A percentile compares a stretch with the other conserved stretches of the same genome.
These are phyloP conservation scores for Protomyctophum bolini DNA, from an alignment of 2,113 vertebrate genomes.

Conservation along the genomic window DNA sequence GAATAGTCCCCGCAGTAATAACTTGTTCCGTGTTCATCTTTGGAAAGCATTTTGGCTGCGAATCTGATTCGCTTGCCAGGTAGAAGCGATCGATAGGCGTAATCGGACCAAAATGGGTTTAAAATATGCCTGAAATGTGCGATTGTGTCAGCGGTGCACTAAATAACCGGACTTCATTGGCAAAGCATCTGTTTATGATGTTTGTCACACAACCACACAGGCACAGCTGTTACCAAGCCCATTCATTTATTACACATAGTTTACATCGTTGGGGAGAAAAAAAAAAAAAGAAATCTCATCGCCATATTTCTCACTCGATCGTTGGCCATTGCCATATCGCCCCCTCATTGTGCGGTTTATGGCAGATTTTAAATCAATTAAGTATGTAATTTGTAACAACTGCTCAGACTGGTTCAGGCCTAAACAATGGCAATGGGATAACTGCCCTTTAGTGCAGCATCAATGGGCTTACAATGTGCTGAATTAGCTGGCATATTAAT, in stretches of 20 bases:
- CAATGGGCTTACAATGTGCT: slow-evolving; percentile 99
- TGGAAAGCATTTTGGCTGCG: slow-evolving; percentile 43
- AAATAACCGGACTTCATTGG: slow-evolving; percentile 34
- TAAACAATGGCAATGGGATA: slow-evolving; percentile 97
- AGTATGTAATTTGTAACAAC: slow-evolving; percentile 99
- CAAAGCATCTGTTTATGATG: slow-evolving; percentile 50
- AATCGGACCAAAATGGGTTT: slow-evolving; percentile 38
- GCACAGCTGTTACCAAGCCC: slow-evolving; percentile 54
- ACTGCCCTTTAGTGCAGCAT: slow-evolving; percentile 98
- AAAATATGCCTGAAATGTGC: slow-evolving; percentile 40
- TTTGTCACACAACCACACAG: slow-evolving; percentile 46
- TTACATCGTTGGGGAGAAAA: slow-evolving; percentile 28
- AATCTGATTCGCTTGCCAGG: slow-evolving; percentile 28
- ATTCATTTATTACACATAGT: slow-evolving; percentile 58
- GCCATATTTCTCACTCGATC: slow-evolving; percentile 41
- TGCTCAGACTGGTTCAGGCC: slow-evolving; percentile 91
- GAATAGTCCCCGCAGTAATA: slow-evolving; percentile 46
- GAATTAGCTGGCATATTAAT: slow-evolving; percentile 99
- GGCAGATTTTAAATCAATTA: slow-evolving; percentile 88
- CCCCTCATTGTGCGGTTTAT: slow-evolving; percentile 78
- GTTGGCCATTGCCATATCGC: slow-evolving; percentile 61
- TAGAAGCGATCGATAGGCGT: slow-evolving; percentile 26
- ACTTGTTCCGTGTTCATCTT: slow-evolving; percentile 49
- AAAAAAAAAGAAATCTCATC: slow-evolving; percentile 35
- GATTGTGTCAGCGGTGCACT: slow-evolving; percentile 28